These are phyloP conservation scores for Neodiprion lecontei DNA, from an alignment of 1,140 invertebrate species.

Conservation along the genomic window DNA sequence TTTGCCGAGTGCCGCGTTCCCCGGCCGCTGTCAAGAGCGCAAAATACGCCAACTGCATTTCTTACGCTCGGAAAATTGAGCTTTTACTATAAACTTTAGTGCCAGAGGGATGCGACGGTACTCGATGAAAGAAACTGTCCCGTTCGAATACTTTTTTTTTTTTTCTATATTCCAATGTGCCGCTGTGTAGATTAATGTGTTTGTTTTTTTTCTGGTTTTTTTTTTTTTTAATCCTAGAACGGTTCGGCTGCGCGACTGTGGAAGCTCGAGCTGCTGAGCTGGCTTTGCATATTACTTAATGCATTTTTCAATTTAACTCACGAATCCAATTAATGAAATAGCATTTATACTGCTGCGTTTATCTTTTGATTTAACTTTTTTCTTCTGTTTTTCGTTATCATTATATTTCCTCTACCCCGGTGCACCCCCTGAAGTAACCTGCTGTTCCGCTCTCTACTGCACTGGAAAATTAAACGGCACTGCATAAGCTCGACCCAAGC, in stretches of 20 bases:
- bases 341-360: background rate
- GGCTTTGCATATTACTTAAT: constrained; percentile 34
- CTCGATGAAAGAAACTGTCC: too few relatives aligned
- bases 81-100: too few relatives aligned
- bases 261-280: too few relatives aligned
- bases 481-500: background rate
- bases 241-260: too few relatives aligned
- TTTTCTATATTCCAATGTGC: background rate
- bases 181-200: background rate
- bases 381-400: constrained; percentile 4
- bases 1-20: background rate
- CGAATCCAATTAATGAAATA: constrained; percentile 30
- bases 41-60: constrained; percentile 36
- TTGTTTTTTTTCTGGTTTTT: constrained; percentile 14
- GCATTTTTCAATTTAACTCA: constrained; percentile 27
- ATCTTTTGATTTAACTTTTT: background rate
- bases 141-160: constrained; percentile 20
- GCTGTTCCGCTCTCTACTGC: background rate
- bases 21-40: background rate
- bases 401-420: background rate
- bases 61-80: constrained; percentile 15
- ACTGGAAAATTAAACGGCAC: background rate
- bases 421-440: background rate
- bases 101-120: too few relatives aligned
- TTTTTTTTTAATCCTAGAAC: background rate